A percentile compares a stretch with the other conserved stretches of the same genome.
phyloP scores from a whole-genome alignment of 2,797 vertebrate species.

The Brachyalestes nurse region DNA sequence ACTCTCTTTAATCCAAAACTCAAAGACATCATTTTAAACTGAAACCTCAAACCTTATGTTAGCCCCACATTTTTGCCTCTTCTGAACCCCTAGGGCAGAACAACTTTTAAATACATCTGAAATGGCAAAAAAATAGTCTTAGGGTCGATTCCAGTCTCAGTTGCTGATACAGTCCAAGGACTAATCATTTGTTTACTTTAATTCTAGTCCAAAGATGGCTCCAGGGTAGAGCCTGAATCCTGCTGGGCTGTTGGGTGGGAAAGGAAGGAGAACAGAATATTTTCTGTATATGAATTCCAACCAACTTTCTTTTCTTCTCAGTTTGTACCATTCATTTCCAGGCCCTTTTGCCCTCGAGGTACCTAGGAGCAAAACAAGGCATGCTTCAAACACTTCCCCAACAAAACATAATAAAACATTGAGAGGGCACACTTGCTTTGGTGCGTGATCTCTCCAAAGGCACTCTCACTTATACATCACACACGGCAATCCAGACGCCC shows the following conservation, averaged over 20 bases:
- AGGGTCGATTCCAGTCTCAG: not conserved
- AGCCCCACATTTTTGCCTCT: too few species aligned
- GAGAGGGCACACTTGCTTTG: slow-evolving; percentile 29
- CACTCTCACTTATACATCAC: slow-evolving; percentile 40
- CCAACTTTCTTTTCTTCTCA: slow-evolving; percentile 59
- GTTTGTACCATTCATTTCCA: slow-evolving; percentile 41
- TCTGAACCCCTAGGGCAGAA: not conserved
- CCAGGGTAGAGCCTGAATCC: slow-evolving; percentile 5
- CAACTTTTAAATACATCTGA: not conserved
- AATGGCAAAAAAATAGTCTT: not conserved
- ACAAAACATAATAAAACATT: slow-evolving; percentile 55
- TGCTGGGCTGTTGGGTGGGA: not conserved
- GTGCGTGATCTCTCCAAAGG: slow-evolving; percentile 31
- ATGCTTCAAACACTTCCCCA: slow-evolving; percentile 40
- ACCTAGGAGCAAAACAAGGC: slow-evolving; percentile 56
- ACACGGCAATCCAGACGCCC: not conserved
- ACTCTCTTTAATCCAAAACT: too few species aligned
- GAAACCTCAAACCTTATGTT: not conserved
- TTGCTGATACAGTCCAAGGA: not conserved
- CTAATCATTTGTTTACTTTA: slow-evolving; percentile 12
- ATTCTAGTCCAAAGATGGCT: slow-evolving; percentile 24
- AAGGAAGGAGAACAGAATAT: not conserved
- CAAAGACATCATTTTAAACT: too few species aligned
- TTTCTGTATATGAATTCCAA: slow-evolving; percentile 55
- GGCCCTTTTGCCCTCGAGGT: slow-evolving; percentile 59